phyloP scores from a whole-genome alignment of 1,140 invertebrate genomes.

The Lineus longissimus region DNA sequence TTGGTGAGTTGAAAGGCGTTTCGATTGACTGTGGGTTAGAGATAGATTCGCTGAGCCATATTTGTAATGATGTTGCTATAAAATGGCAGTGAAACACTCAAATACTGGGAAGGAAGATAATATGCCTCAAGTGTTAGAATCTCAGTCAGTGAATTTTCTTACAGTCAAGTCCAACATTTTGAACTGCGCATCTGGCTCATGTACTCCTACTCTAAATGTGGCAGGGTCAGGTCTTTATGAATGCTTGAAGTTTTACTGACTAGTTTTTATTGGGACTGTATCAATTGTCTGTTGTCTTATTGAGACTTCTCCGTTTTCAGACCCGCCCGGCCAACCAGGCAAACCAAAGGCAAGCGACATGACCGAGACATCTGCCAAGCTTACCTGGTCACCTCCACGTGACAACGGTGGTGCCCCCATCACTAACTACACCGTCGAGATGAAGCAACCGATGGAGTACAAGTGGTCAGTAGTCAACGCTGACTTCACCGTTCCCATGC shows the following conservation, averaged over 20 bases:
- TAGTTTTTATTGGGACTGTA: conserved; percentile 59
- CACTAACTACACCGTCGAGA: conserved; percentile 40
- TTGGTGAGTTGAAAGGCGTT: conserved; percentile 32
- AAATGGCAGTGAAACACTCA: no score
- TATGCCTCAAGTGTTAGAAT: no score
- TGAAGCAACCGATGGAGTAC: conserved; percentile 30
- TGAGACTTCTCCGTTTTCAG: conserved; percentile 57
- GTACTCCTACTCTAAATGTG: no score
- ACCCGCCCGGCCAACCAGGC: conserved; percentile 79
- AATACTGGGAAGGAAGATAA: no score
- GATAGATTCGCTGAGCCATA: no score
- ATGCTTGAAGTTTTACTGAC: not conserved
- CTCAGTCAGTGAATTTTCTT: no score
- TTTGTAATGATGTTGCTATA: no score
- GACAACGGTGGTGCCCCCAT: conserved; percentile 78
- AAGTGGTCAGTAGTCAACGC: conserved; percentile 93
- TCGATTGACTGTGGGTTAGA: no score
- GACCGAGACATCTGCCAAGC: conserved; percentile 62
- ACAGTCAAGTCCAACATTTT: no score
- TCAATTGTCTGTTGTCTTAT: not conserved
- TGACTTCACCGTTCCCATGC: conserved; percentile 45
- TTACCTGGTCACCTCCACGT: conserved; percentile 78
- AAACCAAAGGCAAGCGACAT: conserved; percentile 89
- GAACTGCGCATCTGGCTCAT: no score
- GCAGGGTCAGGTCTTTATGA: not conserved